Evolutionary conservation across 2,797 vertebrate species (phyloP), one percentile per base, ranked within the genome.

Genomic region (Dendrocincla fuliginosa): DNA sequence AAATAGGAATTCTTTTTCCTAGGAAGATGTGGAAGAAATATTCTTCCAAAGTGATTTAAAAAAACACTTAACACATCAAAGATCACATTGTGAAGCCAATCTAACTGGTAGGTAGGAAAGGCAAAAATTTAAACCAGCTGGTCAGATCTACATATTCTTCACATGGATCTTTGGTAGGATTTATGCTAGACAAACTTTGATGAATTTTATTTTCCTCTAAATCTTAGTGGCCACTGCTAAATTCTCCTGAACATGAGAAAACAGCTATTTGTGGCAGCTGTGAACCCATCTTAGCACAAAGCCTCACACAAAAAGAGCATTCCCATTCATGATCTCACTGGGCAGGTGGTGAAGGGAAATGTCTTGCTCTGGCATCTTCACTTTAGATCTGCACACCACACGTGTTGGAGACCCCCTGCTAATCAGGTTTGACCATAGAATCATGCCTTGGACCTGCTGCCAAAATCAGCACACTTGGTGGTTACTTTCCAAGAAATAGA

Each of bases 121-220:
- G 19, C 30, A 75, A 76, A 49, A 33, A 61, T 25, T 60, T 55
- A 60, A 61, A 35, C 18, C 39, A 55, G 25, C 24, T 39, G 13
- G 8, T 30, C 41, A 79, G 17, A 16, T 30, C 46, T 47, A 61
- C 5, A 4, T 39, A 37, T 23, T 47, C 57, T 64, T 71, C 35
- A 33, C 5, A 5, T 11, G 13, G 13, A 19, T 24, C 49, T 86
- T 63, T 44, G 27, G n/a, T 19, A 33, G 52, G 87, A 77, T 0
- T 1, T 79, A 84, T 35, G 33, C 56, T 67, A 64, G n/a, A 42
- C 52, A 55, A 70, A 27, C 5, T 7, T 2, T 64, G 41, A 44
- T 11, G 6, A 30, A 16, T 25, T 11, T 18, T 2, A 17, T 11
- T 18, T 2, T 1, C 10, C 30, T 13, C 42, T 13, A 35, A 35